Evolutionary conservation across 2,113 vertebrate genomes (phyloP).

Genomic region (Eulacestoma nigropectus): DNA sequence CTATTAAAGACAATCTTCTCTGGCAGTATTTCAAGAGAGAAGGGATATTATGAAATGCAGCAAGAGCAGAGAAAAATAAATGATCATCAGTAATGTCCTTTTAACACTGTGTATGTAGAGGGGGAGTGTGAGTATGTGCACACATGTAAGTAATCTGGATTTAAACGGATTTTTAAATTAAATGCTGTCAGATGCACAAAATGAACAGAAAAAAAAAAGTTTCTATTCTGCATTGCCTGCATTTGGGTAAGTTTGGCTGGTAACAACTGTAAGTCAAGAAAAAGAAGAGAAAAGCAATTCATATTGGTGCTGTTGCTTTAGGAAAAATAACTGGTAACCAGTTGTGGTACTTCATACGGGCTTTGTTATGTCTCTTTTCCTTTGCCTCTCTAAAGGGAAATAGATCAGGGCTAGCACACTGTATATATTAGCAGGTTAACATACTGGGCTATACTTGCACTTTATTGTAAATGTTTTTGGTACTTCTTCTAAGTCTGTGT

Average conservation of each 20-base stretch:
- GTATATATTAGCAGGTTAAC: conserved; percentile 51
- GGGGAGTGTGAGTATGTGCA: neutral
- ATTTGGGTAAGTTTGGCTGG: neutral
- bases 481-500: conserved; percentile 62
- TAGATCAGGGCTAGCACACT: conserved; percentile 11
- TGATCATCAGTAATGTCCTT: conserved; percentile 14
- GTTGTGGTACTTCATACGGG: neutral
- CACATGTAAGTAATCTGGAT: conserved; percentile 40
- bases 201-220: neutral
- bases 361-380: neutral
- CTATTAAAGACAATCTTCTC: conserved; percentile 36
- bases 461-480: conserved; percentile 67
- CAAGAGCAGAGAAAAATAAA: conserved; percentile 48
- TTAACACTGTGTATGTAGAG: neutral
- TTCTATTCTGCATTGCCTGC: neutral
- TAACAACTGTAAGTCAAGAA: neutral
- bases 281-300: neutral
- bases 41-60: conserved; percentile 38
- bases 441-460: conserved; percentile 41
- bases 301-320: neutral
- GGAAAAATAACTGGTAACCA: neutral
- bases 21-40: conserved; percentile 35
- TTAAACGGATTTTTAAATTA: conserved; percentile 16
- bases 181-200: conserved; percentile 34
- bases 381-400: neutral